phyloP scores from a whole-genome alignment of 2,113 vertebrate genomes.

The Chlamydotis undulata region DNA sequence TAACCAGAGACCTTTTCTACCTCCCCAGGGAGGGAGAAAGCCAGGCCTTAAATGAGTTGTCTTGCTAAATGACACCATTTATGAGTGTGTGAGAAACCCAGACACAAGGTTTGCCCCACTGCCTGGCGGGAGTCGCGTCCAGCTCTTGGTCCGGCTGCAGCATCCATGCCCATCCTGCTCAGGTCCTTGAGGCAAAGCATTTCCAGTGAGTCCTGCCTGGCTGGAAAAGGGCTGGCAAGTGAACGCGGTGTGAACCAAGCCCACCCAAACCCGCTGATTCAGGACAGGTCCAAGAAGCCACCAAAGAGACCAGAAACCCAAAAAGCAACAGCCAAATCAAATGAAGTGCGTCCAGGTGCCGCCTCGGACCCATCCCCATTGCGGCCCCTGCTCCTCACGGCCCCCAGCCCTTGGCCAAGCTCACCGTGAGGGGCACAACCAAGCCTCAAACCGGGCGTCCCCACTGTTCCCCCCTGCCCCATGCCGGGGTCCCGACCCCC shows the following conservation, averaged over 20 bases:
- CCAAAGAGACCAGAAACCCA: neutral
- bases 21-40: neutral
- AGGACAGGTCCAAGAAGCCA: neutral
- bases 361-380: neutral
- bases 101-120: neutral
- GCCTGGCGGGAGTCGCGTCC: neutral
- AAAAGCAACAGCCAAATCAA: neutral
- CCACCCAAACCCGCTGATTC: accelerated
- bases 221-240: neutral
- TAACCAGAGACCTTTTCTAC: neutral
- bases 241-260: accelerated
- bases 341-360: accelerated
- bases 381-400: neutral
- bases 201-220: neutral
- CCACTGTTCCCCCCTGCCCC: neutral
- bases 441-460: no score
- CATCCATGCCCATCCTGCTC: neutral
- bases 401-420: neutral
- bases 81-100: neutral
- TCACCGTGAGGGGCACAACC: neutral
- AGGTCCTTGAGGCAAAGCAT: neutral
- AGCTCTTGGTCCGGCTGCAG: neutral
- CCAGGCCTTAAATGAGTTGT: neutral
- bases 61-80: neutral
- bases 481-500: neutral